Base-by-base conservation (phyloP, 1,140 invertebrate genomes). In the Saccostrea cuccullata region DNA sequence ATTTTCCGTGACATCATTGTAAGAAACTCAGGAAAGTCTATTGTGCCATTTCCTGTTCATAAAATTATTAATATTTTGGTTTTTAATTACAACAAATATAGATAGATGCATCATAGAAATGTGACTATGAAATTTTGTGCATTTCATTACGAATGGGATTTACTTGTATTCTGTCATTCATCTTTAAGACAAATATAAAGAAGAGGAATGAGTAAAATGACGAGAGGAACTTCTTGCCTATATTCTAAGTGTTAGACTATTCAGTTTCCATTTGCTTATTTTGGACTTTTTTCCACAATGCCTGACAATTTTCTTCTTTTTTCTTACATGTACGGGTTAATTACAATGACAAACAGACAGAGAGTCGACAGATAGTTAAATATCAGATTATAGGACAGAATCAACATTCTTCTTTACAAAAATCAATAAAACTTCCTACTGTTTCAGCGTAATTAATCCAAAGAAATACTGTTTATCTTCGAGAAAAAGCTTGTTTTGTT, bases 1-100 rank as follows among this genome's bases (percentile, higher is more conserved):
- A 77, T 77, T 77, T 77, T 77, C 13, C 70, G 70, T 77, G 70
- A 77, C 70, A 77, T 77, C 70, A 77, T 77, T 77, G 70, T 77
- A 15, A 77, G 26, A 77, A 77, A 77, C 30, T 77, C 70, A 0
- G 70, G 70, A 30, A 77, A 77, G 13, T 77, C 70, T 77, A 77
- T 77, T 77, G 70, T 77, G 13, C 70, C 70, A 36, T 77, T 77
- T 23, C 70, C 70, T 77, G 26, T 40, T 36, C 17, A 20, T n/a
- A 20, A 64, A 64, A 64, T 64, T 64, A 64, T n/a, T 20, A 64
- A 47, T 6, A 8, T 47, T 6, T 47, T 47, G 47, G 47, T 47
- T 47, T 47, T 3, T 47, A 47, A 47, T n/a, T n/a, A 47, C 6
- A 47, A 8, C 47, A 47, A 47, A 8, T 47, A 47, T 47, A 47